Percentiles rank a stretch among this genome's conserved stretches.
These are phyloP conservation scores for Pampus argenteus DNA, from an alignment of 2,797 vertebrate species.

Conservation along the genomic window DNA sequence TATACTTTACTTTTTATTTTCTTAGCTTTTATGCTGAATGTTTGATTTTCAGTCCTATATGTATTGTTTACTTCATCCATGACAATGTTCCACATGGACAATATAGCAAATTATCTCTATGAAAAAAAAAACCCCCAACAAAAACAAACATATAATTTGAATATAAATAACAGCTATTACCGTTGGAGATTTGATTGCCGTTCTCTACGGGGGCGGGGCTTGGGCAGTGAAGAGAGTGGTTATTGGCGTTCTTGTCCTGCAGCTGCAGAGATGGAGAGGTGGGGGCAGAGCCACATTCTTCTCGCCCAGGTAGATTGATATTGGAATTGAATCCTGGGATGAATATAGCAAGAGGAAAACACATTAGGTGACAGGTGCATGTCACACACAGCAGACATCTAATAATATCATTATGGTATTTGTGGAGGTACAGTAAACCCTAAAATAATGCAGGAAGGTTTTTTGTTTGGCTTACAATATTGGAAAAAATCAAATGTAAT, in stretches of 20 bases:
- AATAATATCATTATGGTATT: background rate
- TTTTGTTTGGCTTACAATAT: background rate
- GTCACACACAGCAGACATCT: background rate
- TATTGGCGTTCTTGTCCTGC: slow-evolving; percentile 96
- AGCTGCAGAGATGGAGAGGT: slow-evolving; percentile 86
- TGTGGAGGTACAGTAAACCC: background rate
- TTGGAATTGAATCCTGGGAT: slow-evolving; percentile 91
- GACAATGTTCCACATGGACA: background rate
- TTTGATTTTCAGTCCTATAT: background rate
- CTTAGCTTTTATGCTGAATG: no score
- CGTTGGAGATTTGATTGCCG: slow-evolving; percentile 93
- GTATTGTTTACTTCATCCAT: background rate
- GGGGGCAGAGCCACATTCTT: slow-evolving; percentile 86
- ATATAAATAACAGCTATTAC: no score
- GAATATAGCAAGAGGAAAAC: slow-evolving; percentile 31
- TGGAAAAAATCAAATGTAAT: background rate
- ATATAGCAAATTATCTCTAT: background rate
- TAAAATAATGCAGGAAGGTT: background rate
- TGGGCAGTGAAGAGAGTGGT: slow-evolving; percentile 85
- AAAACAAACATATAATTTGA: no score
- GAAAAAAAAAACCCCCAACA: no score
- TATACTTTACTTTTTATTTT: background rate
- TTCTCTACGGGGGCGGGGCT: slow-evolving; percentile 89
- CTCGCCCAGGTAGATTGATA: slow-evolving; percentile 90
- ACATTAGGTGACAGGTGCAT: slow-evolving; percentile 2